These are phyloP conservation scores for Fragum whitleyi DNA, from an alignment of 2,888 invertebrate species.

Conservation along the genomic window DNA sequence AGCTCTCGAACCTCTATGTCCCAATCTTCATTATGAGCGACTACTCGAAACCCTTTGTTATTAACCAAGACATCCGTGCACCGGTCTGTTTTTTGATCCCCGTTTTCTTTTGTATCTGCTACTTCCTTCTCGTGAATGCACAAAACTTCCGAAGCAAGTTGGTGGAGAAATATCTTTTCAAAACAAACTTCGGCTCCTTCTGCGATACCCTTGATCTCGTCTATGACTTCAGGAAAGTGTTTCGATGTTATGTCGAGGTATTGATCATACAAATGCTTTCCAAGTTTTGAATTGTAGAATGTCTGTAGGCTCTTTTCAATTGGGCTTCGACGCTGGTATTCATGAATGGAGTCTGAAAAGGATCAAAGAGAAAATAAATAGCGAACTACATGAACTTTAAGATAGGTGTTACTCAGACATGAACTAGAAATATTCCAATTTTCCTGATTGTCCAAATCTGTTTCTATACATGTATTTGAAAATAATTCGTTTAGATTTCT, in stretches of 20 bases:
- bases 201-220: constrained; percentile 71
- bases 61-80: constrained; percentile 70
- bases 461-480: too few species aligned
- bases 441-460: too few species aligned
- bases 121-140: constrained; percentile 28
- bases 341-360: constrained; percentile 6
- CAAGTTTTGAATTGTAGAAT: constrained; percentile 52
- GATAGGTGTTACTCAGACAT: too few species aligned
- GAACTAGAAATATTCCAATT: background rate
- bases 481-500: too few species aligned
- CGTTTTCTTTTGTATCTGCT: constrained; percentile 27
- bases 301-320: background rate
- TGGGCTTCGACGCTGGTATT: background rate
- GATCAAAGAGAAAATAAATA: background rate
- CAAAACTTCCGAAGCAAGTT: constrained; percentile 63
- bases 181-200: constrained; percentile 67
- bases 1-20: constrained; percentile 51
- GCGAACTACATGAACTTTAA: too few species aligned
- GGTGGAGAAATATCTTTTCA: constrained; percentile 64
- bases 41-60: constrained; percentile 39
- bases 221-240: constrained; percentile 65
- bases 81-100: constrained; percentile 7
- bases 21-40: constrained; percentile 70
- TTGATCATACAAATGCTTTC: constrained; percentile 52
- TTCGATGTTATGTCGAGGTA: constrained; percentile 55